phyloP scores from a whole-genome alignment of 2,113 vertebrate species.

The Atrichornis clamosus region DNA sequence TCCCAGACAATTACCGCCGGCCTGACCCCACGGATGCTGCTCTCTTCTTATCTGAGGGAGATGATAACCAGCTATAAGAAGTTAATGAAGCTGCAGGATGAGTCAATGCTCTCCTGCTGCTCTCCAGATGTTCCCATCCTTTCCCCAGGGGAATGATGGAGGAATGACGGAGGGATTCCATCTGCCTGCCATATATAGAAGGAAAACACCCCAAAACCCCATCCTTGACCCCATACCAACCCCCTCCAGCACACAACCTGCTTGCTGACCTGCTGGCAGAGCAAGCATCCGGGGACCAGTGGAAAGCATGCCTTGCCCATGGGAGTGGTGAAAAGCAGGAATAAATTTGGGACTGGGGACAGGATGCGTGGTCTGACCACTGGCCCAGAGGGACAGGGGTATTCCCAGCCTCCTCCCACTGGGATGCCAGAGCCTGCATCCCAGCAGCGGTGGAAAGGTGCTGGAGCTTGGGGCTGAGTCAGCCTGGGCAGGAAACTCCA shows the following conservation, averaged over 20 bases:
- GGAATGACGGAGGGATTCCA: slow-evolving; percentile 48
- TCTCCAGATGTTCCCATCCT: slow-evolving; percentile 55
- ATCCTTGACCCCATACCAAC: neutral
- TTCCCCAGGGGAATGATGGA: slow-evolving; percentile 2
- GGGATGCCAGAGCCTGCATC: neutral
- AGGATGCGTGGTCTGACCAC: rapidly evolving
- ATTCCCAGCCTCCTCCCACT: neutral
- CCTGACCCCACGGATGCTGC: slow-evolving; percentile 26
- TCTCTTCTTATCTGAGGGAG: slow-evolving; percentile 45
- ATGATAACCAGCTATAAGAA: slow-evolving; percentile 67
- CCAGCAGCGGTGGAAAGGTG: neutral
- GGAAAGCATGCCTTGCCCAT: neutral
- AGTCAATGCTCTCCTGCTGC: slow-evolving; percentile 51
- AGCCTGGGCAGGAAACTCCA: slow-evolving; percentile 44
- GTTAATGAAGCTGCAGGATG: slow-evolving; percentile 70
- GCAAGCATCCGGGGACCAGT: rapidly evolving
- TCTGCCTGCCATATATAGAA: neutral
- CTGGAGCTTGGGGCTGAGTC: slow-evolving; percentile 30
- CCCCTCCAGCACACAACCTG: neutral
- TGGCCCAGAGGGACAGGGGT: neutral
- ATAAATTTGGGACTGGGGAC: neutral
- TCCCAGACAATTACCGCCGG: slow-evolving; percentile 28
- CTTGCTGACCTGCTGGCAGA: neutral
- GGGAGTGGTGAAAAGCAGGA: neutral
- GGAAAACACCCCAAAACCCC: neutral